Conservation (phyloP, 2,888 invertebrate genomes). For the Cephus pulcher region DNA sequence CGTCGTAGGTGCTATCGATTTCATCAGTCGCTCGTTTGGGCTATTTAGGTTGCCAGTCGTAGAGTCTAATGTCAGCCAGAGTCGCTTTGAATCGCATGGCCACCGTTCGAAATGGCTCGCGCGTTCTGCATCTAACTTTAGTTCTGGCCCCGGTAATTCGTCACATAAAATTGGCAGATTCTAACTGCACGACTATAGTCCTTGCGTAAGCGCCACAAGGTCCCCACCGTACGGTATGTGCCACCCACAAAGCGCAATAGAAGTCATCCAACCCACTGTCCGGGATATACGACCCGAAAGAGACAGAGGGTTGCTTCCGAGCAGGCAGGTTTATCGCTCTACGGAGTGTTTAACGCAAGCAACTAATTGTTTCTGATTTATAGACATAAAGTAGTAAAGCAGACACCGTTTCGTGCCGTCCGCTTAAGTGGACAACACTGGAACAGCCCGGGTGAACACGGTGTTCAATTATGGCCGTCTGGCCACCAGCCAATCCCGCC, state of each 20-base stretch:
- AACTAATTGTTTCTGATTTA: constrained; percentile 51
- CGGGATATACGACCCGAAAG: no score
- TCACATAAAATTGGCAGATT: neutral
- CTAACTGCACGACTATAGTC: neutral
- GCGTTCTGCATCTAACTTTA: constrained; percentile 32
- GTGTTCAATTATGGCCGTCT: constrained; percentile 52
- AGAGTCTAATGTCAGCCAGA: neutral
- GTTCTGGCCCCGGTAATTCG: neutral
- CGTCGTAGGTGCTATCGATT: constrained; percentile 49
- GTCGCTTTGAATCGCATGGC: constrained; percentile 34
- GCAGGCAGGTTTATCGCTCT: neutral
- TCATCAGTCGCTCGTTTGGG: constrained; percentile 14
- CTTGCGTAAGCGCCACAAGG: neutral
- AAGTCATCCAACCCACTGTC: neutral
- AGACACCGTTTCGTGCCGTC: constrained; percentile 17
- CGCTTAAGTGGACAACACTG: constrained; percentile 34
- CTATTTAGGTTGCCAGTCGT: constrained; percentile 1
- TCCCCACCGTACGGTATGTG: neutral
- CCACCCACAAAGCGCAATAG: neutral
- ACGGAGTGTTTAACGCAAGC: constrained; percentile 7
- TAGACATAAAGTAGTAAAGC: constrained; percentile 25
- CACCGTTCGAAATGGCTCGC: constrained; percentile 48
- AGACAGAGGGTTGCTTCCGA: neutral
- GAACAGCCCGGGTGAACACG: constrained; percentile 35
- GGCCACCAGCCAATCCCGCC: constrained; percentile 49